Evolutionary conservation across 2,888 invertebrate genomes (phyloP), one percentile per base, ranked within the genome.

Genomic region (Psococerastis gibbosa): DNA sequence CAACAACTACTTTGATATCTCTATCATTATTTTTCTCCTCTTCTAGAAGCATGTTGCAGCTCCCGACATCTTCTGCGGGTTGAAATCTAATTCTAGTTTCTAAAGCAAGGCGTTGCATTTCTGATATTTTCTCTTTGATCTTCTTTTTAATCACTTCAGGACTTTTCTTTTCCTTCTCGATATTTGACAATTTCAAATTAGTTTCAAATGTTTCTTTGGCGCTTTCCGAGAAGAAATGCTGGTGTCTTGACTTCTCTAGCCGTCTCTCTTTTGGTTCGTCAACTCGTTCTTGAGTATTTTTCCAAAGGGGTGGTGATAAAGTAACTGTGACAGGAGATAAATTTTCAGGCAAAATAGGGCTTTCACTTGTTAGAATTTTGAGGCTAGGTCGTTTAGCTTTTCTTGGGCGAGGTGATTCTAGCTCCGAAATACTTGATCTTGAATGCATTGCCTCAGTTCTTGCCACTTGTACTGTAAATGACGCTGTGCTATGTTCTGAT

Each of bases 281-380:
- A 4, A 20, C 20, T 13, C 13, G n/a, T 18, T 13, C 17, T 11
- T 27, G 8, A 27, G 27, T 9, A 6, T 27, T 27, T 44, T 43
- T 47, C 48, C 47, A 43, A 41, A 48, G 47, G 4, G 43, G 43
- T 13, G 49, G 46, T 3, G 46, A 43, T 34, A 48, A 45, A 4
- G 49, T 49, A 4, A 49, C 46, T 20, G 43, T 48, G 6, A 48
- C 46, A 2, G 49, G 47, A 0, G 49, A 43, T 17, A 22, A 15
- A 22, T 41, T 32, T n/a, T 33, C 17, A 31, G 13, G 31, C 1
- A 32, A 22, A n/a, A 9, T 8, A 1, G 23, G 2, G 3, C 22
- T 31, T n/a, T 42, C 9, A 13, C 22, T 44, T 9, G 15, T 31
- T 9, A 27, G 6, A 11, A 33, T 22, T 35, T 44, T 45, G 11